These are phyloP conservation scores for Pissodes strobi DNA, from an alignment of 1,140 invertebrate species.

Conservation along the genomic window DNA sequence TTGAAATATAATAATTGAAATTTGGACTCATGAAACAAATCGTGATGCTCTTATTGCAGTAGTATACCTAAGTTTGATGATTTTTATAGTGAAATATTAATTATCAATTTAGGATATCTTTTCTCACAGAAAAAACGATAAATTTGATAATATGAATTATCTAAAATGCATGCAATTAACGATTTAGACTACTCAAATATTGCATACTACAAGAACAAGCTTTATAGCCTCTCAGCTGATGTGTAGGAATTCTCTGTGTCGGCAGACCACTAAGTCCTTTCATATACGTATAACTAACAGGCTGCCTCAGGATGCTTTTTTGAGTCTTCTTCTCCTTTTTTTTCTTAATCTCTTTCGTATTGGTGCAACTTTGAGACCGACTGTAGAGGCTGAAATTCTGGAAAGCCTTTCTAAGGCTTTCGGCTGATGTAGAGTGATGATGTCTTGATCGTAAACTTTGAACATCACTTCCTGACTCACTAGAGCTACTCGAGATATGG, in stretches of 20 bases:
- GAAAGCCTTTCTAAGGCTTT: constrained; percentile 70
- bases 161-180: too few relatives aligned
- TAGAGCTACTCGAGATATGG: constrained; percentile 62
- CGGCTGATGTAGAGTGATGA: constrained; percentile 63
- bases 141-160: too few relatives aligned
- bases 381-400: constrained; percentile 67
- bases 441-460: constrained; percentile 58
- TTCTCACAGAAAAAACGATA: too few relatives aligned
- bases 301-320: constrained; percentile 72
- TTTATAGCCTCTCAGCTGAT: constrained; percentile 47
- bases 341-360: constrained; percentile 56
- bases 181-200: constrained; percentile 52
- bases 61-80: too few relatives aligned
- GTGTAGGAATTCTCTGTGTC: constrained; percentile 74
- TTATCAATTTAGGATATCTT: too few relatives aligned
- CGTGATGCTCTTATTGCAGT: too few relatives aligned
- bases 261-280: constrained; percentile 77
- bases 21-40: too few relatives aligned
- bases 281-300: constrained; percentile 77
- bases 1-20: too few relatives aligned
- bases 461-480: constrained; percentile 63
- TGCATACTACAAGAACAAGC: constrained; percentile 50
- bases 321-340: constrained; percentile 64
- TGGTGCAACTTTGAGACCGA: constrained; percentile 66
- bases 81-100: too few relatives aligned